phyloP scores from a whole-genome alignment of 2,888 invertebrate species.

The Actias luna region DNA sequence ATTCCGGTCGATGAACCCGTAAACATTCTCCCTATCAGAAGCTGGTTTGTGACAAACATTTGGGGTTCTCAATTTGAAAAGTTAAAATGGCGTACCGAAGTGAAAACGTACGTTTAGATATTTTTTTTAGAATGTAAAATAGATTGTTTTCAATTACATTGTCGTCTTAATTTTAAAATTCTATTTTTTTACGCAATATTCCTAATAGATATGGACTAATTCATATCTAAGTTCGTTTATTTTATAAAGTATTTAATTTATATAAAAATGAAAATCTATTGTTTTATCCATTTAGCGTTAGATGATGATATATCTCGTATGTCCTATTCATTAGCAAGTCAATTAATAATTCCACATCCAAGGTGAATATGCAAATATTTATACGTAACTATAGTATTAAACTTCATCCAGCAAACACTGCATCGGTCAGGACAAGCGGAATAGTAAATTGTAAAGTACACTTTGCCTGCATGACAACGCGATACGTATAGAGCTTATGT shows the following conservation, averaged over 20 bases:
- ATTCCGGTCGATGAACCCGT: conserved; percentile 62
- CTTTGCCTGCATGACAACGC: not conserved
- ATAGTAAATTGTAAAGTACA: not conserved
- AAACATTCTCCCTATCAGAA: conserved; percentile 58
- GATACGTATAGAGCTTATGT: not conserved
- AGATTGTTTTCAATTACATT: not conserved
- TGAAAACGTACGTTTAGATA: not conserved
- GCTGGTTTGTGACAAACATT: conserved; percentile 49
- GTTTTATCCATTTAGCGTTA: not conserved
- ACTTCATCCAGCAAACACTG: not conserved
- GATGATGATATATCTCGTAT: not conserved
- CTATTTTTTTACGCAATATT: not conserved
- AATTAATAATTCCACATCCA: conserved; percentile 2
- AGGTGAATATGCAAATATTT: not conserved
- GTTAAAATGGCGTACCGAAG: not conserved
- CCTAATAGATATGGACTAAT: no score
- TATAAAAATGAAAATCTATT: not conserved
- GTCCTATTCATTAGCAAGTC: conserved; percentile 3
- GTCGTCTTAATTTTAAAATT: not conserved
- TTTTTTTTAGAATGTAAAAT: not conserved
- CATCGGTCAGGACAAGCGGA: not conserved
- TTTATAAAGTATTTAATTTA: not conserved
- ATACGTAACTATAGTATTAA: not conserved
- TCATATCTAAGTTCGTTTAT: not conserved
- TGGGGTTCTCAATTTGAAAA: conserved; percentile 20